A percentile compares a stretch with the other conserved stretches of the same genome.
phyloP scores from a whole-genome alignment of 2,797 vertebrate genomes.

The Propithecus deckenii region DNA sequence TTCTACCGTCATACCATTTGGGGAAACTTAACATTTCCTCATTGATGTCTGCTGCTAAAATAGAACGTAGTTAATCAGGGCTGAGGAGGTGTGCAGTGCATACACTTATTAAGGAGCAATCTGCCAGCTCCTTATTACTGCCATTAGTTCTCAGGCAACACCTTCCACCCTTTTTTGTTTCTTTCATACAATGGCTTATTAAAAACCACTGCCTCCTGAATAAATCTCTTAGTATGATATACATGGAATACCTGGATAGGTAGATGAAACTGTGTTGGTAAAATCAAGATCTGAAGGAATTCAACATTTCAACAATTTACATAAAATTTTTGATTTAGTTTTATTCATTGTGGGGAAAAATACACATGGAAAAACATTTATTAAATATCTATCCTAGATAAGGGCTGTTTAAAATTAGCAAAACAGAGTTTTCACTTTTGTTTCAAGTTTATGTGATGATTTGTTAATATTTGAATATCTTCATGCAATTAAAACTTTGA shows the following conservation, averaged over 20 bases:
- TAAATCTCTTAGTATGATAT: background rate
- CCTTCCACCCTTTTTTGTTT: background rate
- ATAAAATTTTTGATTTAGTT: background rate
- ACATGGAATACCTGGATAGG: background rate
- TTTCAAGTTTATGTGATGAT: background rate
- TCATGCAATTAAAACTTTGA: background rate
- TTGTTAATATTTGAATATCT: background rate
- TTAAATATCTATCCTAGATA: background rate
- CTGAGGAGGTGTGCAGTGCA: background rate
- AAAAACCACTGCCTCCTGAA: background rate
- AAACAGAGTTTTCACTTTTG: background rate
- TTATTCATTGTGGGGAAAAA: background rate
- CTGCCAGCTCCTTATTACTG: background rate
- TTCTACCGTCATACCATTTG: conserved; percentile 32
- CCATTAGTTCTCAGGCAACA: background rate
- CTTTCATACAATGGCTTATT: background rate
- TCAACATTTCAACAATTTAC: background rate
- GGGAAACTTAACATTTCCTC: conserved; percentile 52
- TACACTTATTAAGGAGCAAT: background rate
- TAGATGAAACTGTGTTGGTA: background rate
- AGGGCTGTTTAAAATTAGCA: background rate
- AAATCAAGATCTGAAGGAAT: background rate
- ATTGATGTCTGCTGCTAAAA: conserved; percentile 56
- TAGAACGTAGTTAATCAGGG: conserved; percentile 42
- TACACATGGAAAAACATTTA: background rate